These are phyloP conservation scores for Pygoscelis adeliae DNA, from an alignment of 2,113 vertebrate genomes.

Conservation along the genomic window DNA sequence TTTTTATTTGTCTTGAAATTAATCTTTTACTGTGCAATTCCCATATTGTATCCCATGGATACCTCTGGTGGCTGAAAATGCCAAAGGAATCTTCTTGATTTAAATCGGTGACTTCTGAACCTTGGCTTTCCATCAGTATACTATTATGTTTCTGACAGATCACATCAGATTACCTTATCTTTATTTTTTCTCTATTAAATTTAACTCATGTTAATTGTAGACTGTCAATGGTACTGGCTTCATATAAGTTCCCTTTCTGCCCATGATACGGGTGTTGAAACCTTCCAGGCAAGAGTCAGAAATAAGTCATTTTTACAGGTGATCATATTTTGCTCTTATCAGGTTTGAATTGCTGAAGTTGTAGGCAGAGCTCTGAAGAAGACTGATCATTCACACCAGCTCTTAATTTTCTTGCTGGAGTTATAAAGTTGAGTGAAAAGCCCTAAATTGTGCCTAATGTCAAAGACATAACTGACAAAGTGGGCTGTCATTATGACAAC, in stretches of 20 bases:
- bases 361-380: neutral
- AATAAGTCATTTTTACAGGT: neutral
- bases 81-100: neutral
- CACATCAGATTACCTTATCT: neutral
- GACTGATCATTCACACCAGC: neutral
- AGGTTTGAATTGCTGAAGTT: neutral
- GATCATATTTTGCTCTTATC: neutral
- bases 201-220: neutral
- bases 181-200: neutral
- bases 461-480: neutral
- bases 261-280: neutral
- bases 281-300: neutral
- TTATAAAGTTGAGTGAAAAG: neutral
- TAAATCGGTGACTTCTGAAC: neutral
- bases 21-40: neutral
- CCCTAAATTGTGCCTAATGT: neutral
- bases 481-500: neutral
- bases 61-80: neutral
- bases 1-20: neutral
- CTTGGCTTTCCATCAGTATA: neutral
- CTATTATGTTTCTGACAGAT: neutral
- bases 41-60: neutral
- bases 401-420: neutral
- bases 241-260: neutral
- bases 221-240: neutral